Percentiles rank a stretch among this genome's conserved stretches.
Conservation (phyloP, 2,888 invertebrate genomes). For the Yponomeuta evonymella region DNA sequence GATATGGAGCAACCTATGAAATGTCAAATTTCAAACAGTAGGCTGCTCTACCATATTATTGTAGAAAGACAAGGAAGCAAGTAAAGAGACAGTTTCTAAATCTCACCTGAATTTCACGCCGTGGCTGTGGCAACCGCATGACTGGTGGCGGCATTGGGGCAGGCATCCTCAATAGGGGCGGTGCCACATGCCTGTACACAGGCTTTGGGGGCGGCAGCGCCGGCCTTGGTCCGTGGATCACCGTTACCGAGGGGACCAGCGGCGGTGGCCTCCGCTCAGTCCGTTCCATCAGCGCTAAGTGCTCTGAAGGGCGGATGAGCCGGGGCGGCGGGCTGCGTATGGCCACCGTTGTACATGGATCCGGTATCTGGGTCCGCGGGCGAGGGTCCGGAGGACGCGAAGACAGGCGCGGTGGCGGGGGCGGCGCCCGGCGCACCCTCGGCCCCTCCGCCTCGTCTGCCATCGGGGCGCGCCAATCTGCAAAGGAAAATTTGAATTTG, state of each 20-base stretch:
- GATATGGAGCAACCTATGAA: too few relatives aligned
- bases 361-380: constrained; percentile 19
- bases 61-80: too few relatives aligned
- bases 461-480: constrained; percentile 75
- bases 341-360: constrained; percentile 18
- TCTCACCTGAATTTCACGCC: constrained; percentile 64
- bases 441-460: constrained; percentile 65
- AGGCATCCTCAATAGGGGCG: constrained; percentile 62
- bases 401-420: constrained; percentile 48
- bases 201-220: constrained; percentile 39
- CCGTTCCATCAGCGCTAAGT: constrained; percentile 54
- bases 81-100: neutral
- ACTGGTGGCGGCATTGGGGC: constrained; percentile 44
- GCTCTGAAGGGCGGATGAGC: constrained; percentile 63
- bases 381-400: constrained; percentile 44
- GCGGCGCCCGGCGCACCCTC: constrained; percentile 53
- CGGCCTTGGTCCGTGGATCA: constrained; percentile 30
- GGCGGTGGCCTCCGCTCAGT: constrained; percentile 33
- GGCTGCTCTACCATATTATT: too few relatives aligned
- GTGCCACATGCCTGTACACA: constrained; percentile 49
- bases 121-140: constrained; percentile 50
- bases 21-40: too few relatives aligned
- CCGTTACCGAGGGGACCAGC: constrained; percentile 48
- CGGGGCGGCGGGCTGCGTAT: constrained; percentile 47
- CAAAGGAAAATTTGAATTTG: constrained; percentile 11